Percentiles rank a stretch among this genome's conserved stretches.
phyloP scores from a whole-genome alignment of 2,113 vertebrate genomes.

The Pimephales promelas region DNA sequence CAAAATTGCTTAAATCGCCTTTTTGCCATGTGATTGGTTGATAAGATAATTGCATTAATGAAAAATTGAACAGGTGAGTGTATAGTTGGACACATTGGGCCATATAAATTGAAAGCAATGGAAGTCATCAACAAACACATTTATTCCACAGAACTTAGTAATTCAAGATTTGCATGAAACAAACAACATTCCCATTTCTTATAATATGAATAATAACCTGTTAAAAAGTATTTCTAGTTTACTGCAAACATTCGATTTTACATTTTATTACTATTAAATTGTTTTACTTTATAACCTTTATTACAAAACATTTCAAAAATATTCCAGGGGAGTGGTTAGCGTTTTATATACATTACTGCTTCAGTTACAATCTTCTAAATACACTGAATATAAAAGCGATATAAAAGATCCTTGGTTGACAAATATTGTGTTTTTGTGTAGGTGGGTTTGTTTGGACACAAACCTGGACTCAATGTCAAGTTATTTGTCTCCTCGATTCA shows the following conservation, averaged over 20 bases:
- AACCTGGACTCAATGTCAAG: constrained; percentile 6
- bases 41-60: too few species aligned
- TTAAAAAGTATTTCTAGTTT: not conserved
- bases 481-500: not conserved
- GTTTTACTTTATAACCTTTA: not conserved
- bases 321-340: not conserved
- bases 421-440: constrained; percentile 3
- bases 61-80: too few species aligned
- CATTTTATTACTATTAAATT: not conserved
- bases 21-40: too few species aligned
- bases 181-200: not conserved
- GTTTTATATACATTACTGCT: not conserved
- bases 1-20: too few species aligned
- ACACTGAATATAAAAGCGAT: not conserved
- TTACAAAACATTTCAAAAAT: not conserved
- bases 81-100: too few species aligned
- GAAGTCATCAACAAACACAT: not conserved
- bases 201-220: not conserved
- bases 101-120: too few species aligned
- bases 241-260: not conserved
- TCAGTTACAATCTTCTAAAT: not conserved
- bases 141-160: not conserved
- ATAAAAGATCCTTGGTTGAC: not conserved
- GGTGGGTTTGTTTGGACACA: constrained; percentile 2
- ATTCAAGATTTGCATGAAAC: not conserved